phyloP scores from a whole-genome alignment of 2,797 vertebrate species.

The Megalops cyprinoides region DNA sequence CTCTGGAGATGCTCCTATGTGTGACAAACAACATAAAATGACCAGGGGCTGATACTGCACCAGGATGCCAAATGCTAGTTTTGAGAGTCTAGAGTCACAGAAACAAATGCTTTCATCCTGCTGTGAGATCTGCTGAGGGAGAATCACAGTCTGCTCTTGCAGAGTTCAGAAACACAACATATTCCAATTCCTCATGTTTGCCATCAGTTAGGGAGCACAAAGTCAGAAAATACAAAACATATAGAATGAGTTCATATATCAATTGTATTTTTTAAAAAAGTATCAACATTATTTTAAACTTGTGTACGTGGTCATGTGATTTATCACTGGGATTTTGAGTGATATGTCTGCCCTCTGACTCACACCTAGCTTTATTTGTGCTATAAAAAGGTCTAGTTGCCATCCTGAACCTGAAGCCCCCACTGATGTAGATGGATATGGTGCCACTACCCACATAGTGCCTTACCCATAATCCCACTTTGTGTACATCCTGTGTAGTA shows the following conservation, averaged over 20 bases:
- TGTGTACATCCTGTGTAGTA: too few species aligned
- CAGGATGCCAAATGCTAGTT: slow-evolving; percentile 21
- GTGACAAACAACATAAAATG: slow-evolving; percentile 12
- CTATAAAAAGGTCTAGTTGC: too few species aligned
- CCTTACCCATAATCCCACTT: too few species aligned
- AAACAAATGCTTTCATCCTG: slow-evolving; percentile 17
- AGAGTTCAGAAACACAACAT: slow-evolving; percentile 22
- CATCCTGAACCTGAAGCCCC: too few species aligned
- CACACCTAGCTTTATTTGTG: background rate
- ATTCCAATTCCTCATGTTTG: slow-evolving; percentile 1
- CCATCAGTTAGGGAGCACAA: slow-evolving; percentile 14
- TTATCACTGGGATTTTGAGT: too few species aligned
- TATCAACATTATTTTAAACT: too few species aligned
- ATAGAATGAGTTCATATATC: too few species aligned
- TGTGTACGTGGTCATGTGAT: background rate
- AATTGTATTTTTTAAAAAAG: too few species aligned
- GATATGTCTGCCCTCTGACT: background rate
- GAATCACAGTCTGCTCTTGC: slow-evolving; percentile 19
- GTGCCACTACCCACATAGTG: too few species aligned
- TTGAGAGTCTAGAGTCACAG: slow-evolving; percentile 14
- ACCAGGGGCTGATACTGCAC: background rate
- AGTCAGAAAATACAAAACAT: background rate
- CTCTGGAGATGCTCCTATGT: slow-evolving; percentile 24
- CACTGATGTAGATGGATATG: too few species aligned
- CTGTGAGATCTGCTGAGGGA: background rate